phyloP scores from a whole-genome alignment of 2,888 invertebrate species.

The Blastobasis adustella region DNA sequence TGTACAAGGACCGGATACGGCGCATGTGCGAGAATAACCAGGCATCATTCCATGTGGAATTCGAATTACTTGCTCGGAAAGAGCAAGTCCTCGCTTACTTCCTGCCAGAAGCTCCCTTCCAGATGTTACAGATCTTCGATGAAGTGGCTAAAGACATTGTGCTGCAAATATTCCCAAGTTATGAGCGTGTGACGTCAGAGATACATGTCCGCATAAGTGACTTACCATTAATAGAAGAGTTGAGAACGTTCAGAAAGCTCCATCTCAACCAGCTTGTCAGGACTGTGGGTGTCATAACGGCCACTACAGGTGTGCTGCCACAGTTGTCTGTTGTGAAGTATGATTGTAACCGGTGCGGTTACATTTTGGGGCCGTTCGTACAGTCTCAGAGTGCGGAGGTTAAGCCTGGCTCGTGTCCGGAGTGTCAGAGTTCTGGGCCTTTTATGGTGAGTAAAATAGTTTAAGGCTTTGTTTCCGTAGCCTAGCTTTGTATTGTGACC shows the following conservation, averaged over 20 bases:
- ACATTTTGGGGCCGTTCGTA: conserved; percentile 95
- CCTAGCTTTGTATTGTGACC: too few species aligned
- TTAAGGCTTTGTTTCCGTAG: conserved; percentile 4
- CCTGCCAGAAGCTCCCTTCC: conserved; percentile 96
- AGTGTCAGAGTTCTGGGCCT: conserved; percentile 97
- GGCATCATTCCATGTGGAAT: conserved; percentile 94
- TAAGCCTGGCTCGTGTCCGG: conserved; percentile 97
- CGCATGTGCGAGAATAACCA: conserved; percentile 96
- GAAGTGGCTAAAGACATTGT: conserved; percentile 94
- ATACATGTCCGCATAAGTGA: conserved; percentile 97
- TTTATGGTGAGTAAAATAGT: conserved; percentile 84
- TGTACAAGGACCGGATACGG: conserved; percentile 93
- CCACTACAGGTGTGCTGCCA: conserved; percentile 95
- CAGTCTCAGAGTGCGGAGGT: conserved; percentile 96
- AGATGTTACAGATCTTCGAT: conserved; percentile 97
- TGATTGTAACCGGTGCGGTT: conserved; percentile 97
- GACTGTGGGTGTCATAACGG: conserved; percentile 90
- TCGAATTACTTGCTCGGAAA: conserved; percentile 90
- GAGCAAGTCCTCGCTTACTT: conserved; percentile 98
- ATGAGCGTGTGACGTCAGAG: conserved; percentile 94
- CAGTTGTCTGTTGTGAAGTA: conserved; percentile 97
- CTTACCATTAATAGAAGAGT: conserved; percentile 95
- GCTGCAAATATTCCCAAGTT: conserved; percentile 94
- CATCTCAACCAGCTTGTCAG: conserved; percentile 94
- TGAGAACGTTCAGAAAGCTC: conserved; percentile 91